Base-by-base conservation (phyloP, 2,797 vertebrate species). In the Cirrhinus molitorella region DNA sequence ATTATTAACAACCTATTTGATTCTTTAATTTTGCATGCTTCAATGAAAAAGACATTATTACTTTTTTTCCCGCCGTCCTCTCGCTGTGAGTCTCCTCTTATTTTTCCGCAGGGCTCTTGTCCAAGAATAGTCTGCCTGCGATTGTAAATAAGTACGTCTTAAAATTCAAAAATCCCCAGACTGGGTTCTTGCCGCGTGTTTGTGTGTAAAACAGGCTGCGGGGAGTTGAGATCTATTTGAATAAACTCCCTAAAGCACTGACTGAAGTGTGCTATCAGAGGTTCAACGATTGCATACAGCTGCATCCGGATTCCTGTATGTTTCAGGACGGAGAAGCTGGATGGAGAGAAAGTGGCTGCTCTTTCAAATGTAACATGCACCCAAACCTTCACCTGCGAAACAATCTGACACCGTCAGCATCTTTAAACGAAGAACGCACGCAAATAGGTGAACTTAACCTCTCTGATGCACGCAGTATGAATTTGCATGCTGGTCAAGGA, bases 281-380 rank as follows among this genome's bases (percentile, higher is more conserved):
- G 94, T 95, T 95, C 94, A 94, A 91, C 86, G 73, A 81, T 51
- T 84, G 94, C 93, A 93, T 93, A 92, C 59, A 63, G 73, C 67
- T 63, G 43, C 80, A 31, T 47, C 79, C 47, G 43, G 55, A 61
- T 71, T 70, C 21, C 67, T 23, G 11, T 0, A 19, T 16, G 1
- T 53, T 79, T 67, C 28, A 63, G 55, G 49, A 67, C 3, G 9
- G 66, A 55, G 80, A 55, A 47, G 71, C 21, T 23, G 45, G 8
- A 8, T 23, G 45, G 55, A 43, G 47, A 59, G 16, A 78, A 78
- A 51, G n/a, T 25, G 1, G 8, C 43, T 45, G 61, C 45, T 55
- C 19, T 76, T 49, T 45, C 51, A 40, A n/a, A 79, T 34, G 28
- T 49, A 51, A 63, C 66, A 34, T 61, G 83, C 6, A 43, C 23